Conservation (phyloP, 2,113 vertebrate genomes). For the Gavia stellata region DNA sequence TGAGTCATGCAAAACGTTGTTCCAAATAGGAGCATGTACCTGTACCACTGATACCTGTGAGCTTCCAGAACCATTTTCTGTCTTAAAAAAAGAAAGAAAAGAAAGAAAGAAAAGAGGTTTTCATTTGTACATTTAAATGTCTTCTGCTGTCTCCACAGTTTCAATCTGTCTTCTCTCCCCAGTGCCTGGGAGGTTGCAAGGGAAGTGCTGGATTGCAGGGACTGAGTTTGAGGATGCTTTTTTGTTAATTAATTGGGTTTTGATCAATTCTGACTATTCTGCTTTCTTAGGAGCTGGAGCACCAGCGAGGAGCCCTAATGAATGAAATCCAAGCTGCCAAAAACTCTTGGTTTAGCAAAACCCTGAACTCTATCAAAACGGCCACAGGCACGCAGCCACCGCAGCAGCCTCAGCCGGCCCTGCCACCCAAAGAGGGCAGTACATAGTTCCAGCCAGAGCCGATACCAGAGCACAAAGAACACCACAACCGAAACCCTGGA, state of each 20-base stretch:
- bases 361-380: conserved; percentile 96
- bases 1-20: neutral
- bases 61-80: neutral
- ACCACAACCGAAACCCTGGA: conserved; percentile 2
- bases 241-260: neutral
- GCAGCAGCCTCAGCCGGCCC: conserved; percentile 54
- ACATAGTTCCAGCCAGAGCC: conserved; percentile 68
- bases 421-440: conserved; percentile 70
- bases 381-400: conserved; percentile 85
- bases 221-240: neutral
- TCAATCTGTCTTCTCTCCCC: neutral
- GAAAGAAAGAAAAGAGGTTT: neutral
- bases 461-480: conserved; percentile 71
- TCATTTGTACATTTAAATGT: neutral
- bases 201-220: neutral
- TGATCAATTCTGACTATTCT: conserved; percentile 36
- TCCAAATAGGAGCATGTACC: neutral
- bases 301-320: conserved; percentile 95
- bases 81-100: neutral
- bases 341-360: conserved; percentile 99
- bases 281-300: conserved; percentile 89
- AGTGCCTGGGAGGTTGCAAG: neutral
- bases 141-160: neutral
- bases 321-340: conserved; percentile 97
- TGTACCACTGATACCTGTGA: neutral